Evolutionary conservation across 2,888 invertebrate genomes (phyloP).

Genomic region (Napeogenes sylphis): DNA sequence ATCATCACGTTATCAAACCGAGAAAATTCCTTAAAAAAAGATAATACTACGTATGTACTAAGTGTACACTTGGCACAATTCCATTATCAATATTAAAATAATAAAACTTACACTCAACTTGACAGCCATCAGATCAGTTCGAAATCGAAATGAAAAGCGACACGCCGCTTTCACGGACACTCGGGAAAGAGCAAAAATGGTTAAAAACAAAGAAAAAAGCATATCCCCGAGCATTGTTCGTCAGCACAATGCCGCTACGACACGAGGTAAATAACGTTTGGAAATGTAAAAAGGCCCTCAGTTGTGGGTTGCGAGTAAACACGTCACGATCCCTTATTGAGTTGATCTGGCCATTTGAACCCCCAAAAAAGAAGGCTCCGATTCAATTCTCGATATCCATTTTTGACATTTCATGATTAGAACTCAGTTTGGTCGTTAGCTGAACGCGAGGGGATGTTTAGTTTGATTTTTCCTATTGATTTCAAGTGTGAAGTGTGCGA

Average conservation of each 20-base stretch:
- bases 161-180: constrained; percentile 39
- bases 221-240: constrained; percentile 64
- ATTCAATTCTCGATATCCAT: constrained; percentile 77
- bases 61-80: not conserved
- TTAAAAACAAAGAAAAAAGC: constrained; percentile 42
- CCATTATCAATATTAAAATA: constrained; percentile 28
- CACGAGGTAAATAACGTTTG: constrained; percentile 73
- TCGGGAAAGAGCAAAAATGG: constrained; percentile 45
- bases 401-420: constrained; percentile 77
- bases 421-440: constrained; percentile 75
- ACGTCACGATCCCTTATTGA: constrained; percentile 72
- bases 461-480: constrained; percentile 48
- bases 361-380: constrained; percentile 61
- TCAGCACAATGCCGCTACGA: constrained; percentile 73
- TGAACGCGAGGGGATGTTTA: constrained; percentile 44
- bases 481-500: constrained; percentile 39
- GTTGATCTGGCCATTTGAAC: constrained; percentile 76
- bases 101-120: constrained; percentile 33
- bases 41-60: no score
- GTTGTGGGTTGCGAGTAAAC: constrained; percentile 75
- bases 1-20: no score
- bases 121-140: constrained; percentile 43
- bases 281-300: constrained; percentile 67
- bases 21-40: no score
- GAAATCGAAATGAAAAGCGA: constrained; percentile 53